Percentiles rank a stretch among this genome's conserved stretches.
Conservation (phyloP, 2,113 vertebrate species). For the Scatophagus argus region DNA sequence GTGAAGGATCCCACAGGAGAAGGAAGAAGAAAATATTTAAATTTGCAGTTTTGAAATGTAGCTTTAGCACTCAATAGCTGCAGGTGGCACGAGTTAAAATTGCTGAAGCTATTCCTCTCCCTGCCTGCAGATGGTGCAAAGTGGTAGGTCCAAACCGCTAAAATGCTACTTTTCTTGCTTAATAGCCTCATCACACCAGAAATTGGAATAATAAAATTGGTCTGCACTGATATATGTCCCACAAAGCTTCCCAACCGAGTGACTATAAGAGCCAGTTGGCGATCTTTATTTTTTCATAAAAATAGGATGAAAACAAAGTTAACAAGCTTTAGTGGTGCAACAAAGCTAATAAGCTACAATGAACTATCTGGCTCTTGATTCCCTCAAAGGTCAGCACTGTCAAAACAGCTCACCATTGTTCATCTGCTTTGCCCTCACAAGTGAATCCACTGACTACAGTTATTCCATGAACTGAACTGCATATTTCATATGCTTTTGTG, state of each 20-base stretch:
- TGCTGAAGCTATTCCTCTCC: background rate
- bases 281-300: no score
- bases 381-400: constrained; percentile 11
- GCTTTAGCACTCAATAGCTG: background rate
- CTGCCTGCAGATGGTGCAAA: background rate
- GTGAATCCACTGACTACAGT: background rate
- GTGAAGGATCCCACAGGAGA: no score
- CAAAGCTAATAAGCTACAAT: background rate
- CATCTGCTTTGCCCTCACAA: background rate
- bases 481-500: background rate
- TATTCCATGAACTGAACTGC: no score
- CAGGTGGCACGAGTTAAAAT: background rate
- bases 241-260: background rate
- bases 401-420: background rate
- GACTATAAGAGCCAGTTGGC: no score
- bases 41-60: no score
- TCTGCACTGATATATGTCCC: background rate
- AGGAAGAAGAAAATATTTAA: no score
- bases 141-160: background rate
- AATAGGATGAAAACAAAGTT: background rate
- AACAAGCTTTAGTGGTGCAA: background rate
- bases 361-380: background rate
- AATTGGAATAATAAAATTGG: background rate
- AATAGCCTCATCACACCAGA: background rate
- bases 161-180: background rate